Percentiles rank a stretch among this genome's conserved stretches.
Conservation (phyloP, 2,797 vertebrate genomes). For the Hipposideros larvatus region DNA sequence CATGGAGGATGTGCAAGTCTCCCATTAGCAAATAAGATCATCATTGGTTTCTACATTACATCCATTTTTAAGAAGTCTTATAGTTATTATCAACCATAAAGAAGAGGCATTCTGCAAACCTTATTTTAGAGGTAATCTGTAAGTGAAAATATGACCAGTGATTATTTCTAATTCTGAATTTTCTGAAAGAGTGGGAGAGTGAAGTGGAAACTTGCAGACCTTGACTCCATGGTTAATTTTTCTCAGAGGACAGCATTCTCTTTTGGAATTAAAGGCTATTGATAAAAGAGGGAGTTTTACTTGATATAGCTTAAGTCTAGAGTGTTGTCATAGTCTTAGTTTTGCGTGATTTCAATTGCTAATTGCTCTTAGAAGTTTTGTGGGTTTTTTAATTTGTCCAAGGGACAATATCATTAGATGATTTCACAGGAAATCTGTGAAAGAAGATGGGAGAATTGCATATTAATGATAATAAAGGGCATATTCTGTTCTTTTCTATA, state of each 20-base stretch:
- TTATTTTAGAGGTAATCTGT: constrained; percentile 58
- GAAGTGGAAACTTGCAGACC: constrained; percentile 28
- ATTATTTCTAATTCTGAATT: constrained; percentile 65
- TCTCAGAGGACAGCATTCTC: constrained; percentile 19
- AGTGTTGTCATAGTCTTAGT: background rate
- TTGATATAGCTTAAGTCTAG: constrained; percentile 26
- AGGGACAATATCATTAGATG: constrained; percentile 26
- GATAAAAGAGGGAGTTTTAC: constrained; percentile 39
- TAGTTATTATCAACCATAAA: constrained; percentile 42
- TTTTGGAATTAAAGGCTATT: constrained; percentile 32
- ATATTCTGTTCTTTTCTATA: background rate
- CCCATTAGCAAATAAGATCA: constrained; percentile 71
- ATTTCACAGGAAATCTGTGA: constrained; percentile 28
- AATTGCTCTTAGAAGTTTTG: constrained; percentile 39
- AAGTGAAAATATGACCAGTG: constrained; percentile 7
- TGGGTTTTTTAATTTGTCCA: background rate
- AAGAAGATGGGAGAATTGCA: constrained; percentile 20
- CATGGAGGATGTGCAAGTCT: constrained; percentile 55
- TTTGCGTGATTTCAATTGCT: constrained; percentile 40
- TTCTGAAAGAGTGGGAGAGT: background rate
- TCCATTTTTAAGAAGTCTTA: constrained; percentile 78
- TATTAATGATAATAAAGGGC: constrained; percentile 35
- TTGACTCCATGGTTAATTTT: constrained; percentile 38
- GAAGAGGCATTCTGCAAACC: constrained; percentile 51
- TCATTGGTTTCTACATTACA: constrained; percentile 41